Conservation (phyloP, 2,888 invertebrate genomes). For the Tricholauxania praeusta region DNA sequence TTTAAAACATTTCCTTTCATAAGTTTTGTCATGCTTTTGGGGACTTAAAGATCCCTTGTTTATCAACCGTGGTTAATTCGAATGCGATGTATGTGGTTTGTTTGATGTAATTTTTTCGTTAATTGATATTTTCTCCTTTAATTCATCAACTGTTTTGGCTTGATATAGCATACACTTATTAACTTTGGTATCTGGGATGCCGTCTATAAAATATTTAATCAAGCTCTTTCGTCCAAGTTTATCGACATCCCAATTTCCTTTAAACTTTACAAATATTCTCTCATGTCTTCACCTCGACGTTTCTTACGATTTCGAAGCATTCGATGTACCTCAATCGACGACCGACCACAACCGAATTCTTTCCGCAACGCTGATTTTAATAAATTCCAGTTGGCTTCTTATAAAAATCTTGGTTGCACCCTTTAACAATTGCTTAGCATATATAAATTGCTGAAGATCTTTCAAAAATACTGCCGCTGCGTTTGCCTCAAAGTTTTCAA, state of each 20-base stretch:
- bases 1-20: constrained; percentile 4
- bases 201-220: too few species aligned
- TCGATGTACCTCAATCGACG: constrained; percentile 20
- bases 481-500: constrained; percentile 27
- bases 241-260: too few species aligned
- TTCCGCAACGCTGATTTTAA: constrained; percentile 22
- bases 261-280: too few species aligned
- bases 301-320: background rate
- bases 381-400: constrained; percentile 27
- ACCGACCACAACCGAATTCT: constrained; percentile 30
- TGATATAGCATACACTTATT: too few species aligned
- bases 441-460: constrained; percentile 26
- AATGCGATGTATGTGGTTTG: constrained; percentile 1
- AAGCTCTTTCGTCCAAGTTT: too few species aligned
- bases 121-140: constrained; percentile 29
- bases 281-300: too few species aligned
- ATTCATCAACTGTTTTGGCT: background rate
- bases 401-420: constrained; percentile 32
- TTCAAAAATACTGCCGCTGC: constrained; percentile 25
- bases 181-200: too few species aligned
- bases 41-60: too few species aligned
- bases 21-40: background rate
- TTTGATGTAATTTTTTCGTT: constrained; percentile 30
- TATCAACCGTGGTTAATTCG: too few species aligned
- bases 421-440: constrained; percentile 29